phyloP scores from a whole-genome alignment of 2,888 invertebrate species.

The Anodontia alba region DNA sequence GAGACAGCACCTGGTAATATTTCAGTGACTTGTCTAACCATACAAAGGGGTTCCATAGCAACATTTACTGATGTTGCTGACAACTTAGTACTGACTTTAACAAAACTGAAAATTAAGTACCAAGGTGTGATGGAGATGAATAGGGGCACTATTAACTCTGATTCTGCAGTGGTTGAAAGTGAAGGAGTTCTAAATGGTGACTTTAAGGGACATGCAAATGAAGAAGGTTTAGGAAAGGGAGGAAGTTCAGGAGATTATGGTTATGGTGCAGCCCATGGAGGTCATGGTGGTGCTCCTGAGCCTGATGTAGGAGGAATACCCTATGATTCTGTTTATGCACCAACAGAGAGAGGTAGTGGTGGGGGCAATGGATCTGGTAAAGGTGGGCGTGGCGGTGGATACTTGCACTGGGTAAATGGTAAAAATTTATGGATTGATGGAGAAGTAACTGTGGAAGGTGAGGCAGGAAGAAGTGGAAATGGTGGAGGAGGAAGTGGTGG shows the following conservation, averaged over 20 bases:
- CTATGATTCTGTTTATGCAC: constrained; percentile 73
- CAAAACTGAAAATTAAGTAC: constrained; percentile 68
- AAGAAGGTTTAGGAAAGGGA: constrained; percentile 66
- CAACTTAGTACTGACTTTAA: constrained; percentile 61
- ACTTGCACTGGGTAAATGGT: constrained; percentile 70
- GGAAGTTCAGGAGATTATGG: constrained; percentile 49
- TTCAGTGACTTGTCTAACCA: constrained; percentile 64
- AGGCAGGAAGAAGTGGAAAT: constrained; percentile 58
- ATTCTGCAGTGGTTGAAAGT: constrained; percentile 71
- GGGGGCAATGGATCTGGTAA: constrained; percentile 71
- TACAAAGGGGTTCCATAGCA: constrained; percentile 70
- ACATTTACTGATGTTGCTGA: constrained; percentile 63
- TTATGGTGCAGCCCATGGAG: constrained; percentile 75
- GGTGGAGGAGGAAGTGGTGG: constrained; percentile 79
- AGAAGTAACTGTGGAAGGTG: constrained; percentile 66
- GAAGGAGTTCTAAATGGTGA: constrained; percentile 66
- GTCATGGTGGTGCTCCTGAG: constrained; percentile 74
- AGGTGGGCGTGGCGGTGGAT: constrained; percentile 76
- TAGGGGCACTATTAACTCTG: constrained; percentile 66
- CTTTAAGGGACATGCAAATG: constrained; percentile 59
- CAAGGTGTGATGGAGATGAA: constrained; percentile 70
- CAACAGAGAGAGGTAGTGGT: constrained; percentile 69
- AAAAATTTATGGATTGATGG: constrained; percentile 72
- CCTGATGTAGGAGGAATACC: constrained; percentile 67
- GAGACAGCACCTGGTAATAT: constrained; percentile 70